These are phyloP conservation scores for Andrena marginata DNA, from an alignment of 2,888 invertebrate species.

Conservation along the genomic window DNA sequence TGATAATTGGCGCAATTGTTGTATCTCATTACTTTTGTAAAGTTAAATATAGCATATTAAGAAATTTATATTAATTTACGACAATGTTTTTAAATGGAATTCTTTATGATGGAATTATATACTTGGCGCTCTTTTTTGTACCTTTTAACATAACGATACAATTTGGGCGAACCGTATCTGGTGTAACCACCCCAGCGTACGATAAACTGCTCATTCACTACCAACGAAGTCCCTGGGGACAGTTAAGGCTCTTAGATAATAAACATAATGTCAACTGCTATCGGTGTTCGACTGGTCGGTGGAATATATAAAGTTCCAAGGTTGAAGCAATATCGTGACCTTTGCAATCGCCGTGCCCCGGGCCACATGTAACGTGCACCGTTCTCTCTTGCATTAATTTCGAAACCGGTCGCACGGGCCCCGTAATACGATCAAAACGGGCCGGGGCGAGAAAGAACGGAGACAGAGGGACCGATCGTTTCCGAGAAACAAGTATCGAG, in stretches of 20 bases:
- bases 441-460: neutral
- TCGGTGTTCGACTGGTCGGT: conserved; percentile 41
- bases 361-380: conserved; percentile 44
- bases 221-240: conserved; percentile 5
- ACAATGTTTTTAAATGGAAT: too few species aligned
- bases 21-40: too few species aligned
- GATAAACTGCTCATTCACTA: conserved; percentile 5
- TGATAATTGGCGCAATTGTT: too few species aligned
- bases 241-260: conserved; percentile 46
- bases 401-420: neutral
- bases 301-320: conserved; percentile 52
- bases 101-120: too few species aligned
- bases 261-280: conserved; percentile 56
- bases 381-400: conserved; percentile 53
- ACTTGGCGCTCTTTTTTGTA: too few species aligned
- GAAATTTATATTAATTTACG: too few species aligned
- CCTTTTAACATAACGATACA: too few species aligned
- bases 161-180: neutral
- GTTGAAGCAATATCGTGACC: conserved; percentile 65
- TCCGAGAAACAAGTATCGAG: neutral
- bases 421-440: conserved; percentile 19
- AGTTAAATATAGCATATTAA: too few species aligned
- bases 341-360: conserved; percentile 53
- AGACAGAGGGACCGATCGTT: neutral
- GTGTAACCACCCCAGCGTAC: conserved; percentile 4